Evolutionary conservation across 2,113 vertebrate species (phyloP).

Genomic region (Malaclemys terrapin): DNA sequence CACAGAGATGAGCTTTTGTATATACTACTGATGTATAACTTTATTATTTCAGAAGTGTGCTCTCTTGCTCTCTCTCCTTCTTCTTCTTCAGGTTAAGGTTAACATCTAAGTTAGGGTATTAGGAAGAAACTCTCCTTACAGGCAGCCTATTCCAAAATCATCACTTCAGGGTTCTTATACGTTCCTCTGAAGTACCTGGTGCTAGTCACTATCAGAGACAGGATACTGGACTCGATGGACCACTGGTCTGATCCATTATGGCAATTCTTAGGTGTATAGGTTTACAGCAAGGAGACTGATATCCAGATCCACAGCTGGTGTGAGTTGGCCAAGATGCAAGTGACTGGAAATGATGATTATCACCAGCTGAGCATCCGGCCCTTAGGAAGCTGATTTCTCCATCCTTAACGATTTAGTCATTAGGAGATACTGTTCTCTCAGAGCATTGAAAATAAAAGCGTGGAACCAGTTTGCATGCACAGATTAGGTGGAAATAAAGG

Average conservation of each 20-base stretch:
- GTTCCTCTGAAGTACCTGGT: background rate
- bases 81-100: no score
- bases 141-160: background rate
- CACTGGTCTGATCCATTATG: background rate
- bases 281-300: background rate
- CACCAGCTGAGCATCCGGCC: background rate
- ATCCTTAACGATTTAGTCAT: background rate
- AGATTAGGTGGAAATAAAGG: background rate
- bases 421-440: background rate
- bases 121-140: no score
- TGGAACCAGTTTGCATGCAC: background rate
- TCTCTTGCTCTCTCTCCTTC: no score
- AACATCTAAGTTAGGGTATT: no score
- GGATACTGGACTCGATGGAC: background rate
- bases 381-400: background rate
- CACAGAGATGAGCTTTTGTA: no score
- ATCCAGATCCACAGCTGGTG: background rate
- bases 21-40: no score
- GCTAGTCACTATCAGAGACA: background rate
- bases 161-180: background rate
- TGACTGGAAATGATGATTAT: background rate
- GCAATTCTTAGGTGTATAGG: background rate
- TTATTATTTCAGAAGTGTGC: no score
- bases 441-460: background rate
- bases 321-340: no score